Base-by-base conservation (phyloP, 2,888 invertebrate genomes). In the Troilus luridus region DNA sequence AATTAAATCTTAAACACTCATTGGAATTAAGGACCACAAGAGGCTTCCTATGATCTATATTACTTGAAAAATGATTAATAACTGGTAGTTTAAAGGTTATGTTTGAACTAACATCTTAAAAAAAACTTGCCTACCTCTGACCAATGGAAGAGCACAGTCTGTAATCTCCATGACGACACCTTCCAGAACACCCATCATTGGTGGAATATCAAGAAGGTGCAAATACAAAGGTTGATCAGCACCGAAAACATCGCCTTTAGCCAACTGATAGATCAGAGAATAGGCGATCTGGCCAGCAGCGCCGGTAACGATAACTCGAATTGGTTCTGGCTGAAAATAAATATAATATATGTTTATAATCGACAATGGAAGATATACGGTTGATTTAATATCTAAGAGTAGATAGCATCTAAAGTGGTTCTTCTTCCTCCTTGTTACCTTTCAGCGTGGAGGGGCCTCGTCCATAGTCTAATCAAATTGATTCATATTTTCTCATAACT, bases 221-320 rank as follows among this genome's bases (percentile, higher is more conserved):
- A 99, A 95, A 94, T 96, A 96, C 56, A 99, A 95, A 0, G 97
- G 97, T 94, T 98, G 98, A 88, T 97, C 95, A 89, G 95, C 95
- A 60, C 99, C 99, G 94, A 99, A 99, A 0, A 99, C 98, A 94
- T 98, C 97, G 92, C 99, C 99, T 93, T 98, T 98, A 21, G 98
- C 98, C 93, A 99, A 96, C 95, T 98, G 98, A 94, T 98, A 98
- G 21, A 99, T 95, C 88, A 99, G 95, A 5, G 99, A 99, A 94
- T 99, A 99, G 92, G 98, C 99, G 93, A 99, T 99, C 95, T 99
- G 99, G 27, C 99, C 99, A 92, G 99, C 99, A 93, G 99, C 99
- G 92, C 99, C 99, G 91, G 99, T 99, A 60, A 99, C 97, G 92
- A 98, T 97, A 93, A 99, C 98, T 95, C 96, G 97, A 94, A 99